These are phyloP conservation scores for Scophthalmus maximus DNA, from an alignment of 2,113 vertebrate species.

Conservation along the genomic window DNA sequence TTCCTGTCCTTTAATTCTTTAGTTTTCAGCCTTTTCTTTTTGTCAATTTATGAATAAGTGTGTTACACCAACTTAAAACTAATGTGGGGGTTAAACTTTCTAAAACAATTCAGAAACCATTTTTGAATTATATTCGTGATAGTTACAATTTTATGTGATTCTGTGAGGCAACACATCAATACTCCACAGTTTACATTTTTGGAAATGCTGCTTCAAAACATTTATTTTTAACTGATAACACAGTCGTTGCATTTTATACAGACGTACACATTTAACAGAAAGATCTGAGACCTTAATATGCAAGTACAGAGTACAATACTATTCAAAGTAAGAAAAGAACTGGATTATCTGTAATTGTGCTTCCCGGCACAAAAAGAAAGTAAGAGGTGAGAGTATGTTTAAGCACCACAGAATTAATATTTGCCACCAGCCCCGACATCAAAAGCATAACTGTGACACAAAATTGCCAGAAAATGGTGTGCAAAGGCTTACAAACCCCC, in stretches of 20 bases:
- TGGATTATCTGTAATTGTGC: conserved; percentile 46
- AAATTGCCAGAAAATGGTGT: conserved; percentile 55
- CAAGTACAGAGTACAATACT: conserved; percentile 57
- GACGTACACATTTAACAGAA: conserved; percentile 67
- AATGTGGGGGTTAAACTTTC: not conserved
- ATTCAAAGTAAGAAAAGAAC: conserved; percentile 56
- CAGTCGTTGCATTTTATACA: conserved; percentile 63
- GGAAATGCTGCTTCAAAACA: conserved; percentile 82
- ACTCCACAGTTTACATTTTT: conserved; percentile 17
- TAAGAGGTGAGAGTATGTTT: conserved; percentile 39
- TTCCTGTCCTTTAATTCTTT: not conserved
- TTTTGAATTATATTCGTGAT: not conserved
- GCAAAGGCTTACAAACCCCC: conserved; percentile 71
- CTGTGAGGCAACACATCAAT: not conserved
- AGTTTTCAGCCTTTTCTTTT: not conserved
- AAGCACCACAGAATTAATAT: conserved; percentile 61
- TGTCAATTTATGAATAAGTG: not conserved
- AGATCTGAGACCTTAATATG: conserved; percentile 56
- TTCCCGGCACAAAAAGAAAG: conserved; percentile 51
- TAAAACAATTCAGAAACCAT: not conserved
- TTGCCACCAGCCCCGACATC: conserved; percentile 48
- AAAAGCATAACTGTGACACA: conserved; percentile 54
- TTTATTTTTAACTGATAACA: conserved; percentile 79
- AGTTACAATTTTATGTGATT: not conserved
- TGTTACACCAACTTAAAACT: conserved; percentile 3